A percentile compares a stretch with the other conserved stretches of the same genome.
Evolutionary conservation across 2,113 vertebrate species (phyloP).

Genomic region (Haplochromis vanheusdeni): DNA sequence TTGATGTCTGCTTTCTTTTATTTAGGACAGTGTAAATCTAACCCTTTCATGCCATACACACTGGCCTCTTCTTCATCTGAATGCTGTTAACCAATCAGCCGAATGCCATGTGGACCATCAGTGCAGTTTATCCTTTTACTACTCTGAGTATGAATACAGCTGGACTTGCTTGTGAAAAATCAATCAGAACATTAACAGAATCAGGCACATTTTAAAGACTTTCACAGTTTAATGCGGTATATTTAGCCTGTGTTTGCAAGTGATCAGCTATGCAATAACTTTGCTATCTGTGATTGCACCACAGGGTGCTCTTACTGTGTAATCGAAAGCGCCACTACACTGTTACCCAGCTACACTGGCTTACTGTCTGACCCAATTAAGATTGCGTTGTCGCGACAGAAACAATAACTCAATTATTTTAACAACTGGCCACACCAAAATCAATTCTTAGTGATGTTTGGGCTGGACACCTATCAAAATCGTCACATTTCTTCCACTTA

Average conservation of each 20-base stretch:
- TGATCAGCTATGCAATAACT: background rate
- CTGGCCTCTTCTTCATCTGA: background rate
- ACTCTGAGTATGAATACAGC: background rate
- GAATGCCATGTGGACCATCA: background rate
- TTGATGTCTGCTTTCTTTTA: conserved; percentile 14
- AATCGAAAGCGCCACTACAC: conserved; percentile 21
- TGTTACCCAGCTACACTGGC: conserved; percentile 23
- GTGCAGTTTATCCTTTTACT: background rate
- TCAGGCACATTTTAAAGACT: background rate
- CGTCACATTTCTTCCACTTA: background rate
- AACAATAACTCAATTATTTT: conserved; percentile 28
- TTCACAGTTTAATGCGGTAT: background rate
- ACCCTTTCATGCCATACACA: background rate
- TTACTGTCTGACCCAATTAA: conserved; percentile 22
- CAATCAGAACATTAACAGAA: background rate
- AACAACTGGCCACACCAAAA: background rate
- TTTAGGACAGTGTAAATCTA: conserved; percentile 31
- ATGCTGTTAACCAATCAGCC: background rate
- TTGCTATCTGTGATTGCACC: background rate
- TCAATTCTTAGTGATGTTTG: background rate
- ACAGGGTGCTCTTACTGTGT: background rate
- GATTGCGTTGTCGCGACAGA: background rate
- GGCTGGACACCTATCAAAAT: background rate
- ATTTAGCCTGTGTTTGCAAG: background rate
- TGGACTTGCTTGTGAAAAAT: background rate